phyloP scores from a whole-genome alignment of 2,888 invertebrate genomes.

The Folsomia manolachei region DNA sequence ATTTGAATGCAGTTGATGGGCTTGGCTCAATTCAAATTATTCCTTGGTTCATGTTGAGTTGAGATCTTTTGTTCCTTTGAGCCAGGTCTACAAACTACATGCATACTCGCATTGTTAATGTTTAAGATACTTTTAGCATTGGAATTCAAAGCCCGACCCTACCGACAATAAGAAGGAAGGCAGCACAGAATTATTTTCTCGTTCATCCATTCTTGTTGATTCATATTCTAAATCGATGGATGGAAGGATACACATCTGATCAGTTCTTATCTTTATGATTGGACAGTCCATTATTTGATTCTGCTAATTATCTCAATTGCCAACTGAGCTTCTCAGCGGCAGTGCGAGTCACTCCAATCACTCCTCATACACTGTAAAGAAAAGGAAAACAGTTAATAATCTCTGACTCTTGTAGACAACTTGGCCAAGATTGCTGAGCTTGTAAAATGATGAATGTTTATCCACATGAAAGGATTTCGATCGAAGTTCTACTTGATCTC shows the following conservation, averaged over 20 bases:
- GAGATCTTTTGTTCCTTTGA: neutral
- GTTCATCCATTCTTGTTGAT: neutral
- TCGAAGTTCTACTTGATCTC: neutral
- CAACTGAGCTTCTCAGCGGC: slow-evolving; percentile 41
- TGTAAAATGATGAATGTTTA: neutral
- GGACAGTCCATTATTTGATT: slow-evolving; percentile 43
- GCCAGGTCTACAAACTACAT: neutral
- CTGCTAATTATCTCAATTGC: slow-evolving; percentile 46
- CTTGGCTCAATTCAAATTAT: slow-evolving; percentile 18
- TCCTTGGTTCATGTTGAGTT: neutral
- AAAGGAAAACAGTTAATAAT: neutral
- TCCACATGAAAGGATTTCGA: neutral
- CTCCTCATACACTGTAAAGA: neutral
- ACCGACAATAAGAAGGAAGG: neutral
- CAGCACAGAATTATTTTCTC: slow-evolving; percentile 1
- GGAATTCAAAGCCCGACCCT: neutral
- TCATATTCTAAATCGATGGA: neutral
- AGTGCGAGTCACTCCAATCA: slow-evolving; percentile 17
- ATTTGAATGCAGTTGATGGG: slow-evolving; percentile 7
- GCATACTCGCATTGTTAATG: neutral
- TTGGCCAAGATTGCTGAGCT: neutral
- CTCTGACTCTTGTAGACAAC: neutral
- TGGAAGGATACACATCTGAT: no score
- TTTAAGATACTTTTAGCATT: neutral
- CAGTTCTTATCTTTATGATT: slow-evolving; percentile 32